phyloP scores from a whole-genome alignment of 92 coral and sea anemone species.

The Epizoanthus stellaris region DNA sequence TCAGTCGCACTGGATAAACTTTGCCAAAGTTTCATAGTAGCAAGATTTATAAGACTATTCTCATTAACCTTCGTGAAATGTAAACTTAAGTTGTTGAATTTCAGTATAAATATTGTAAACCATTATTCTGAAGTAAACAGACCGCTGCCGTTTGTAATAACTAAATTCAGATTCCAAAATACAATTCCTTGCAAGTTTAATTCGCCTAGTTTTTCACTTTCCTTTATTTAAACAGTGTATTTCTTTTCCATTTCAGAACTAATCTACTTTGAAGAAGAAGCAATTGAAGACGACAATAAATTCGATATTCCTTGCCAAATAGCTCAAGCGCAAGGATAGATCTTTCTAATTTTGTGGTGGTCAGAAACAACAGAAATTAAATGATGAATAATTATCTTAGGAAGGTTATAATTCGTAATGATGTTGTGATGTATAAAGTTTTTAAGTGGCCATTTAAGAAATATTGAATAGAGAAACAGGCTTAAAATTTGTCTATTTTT shows the following conservation, averaged over 20 bases:
- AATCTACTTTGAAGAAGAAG: conserved; percentile 46
- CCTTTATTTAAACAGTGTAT: conserved; percentile 11
- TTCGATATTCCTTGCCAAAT: conserved; percentile 14
- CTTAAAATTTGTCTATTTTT: conserved; percentile 39
- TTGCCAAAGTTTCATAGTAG: no score
- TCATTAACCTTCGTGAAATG: no score
- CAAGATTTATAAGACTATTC: no score
- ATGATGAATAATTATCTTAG: conserved; percentile 9
- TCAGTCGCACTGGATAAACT: no score
- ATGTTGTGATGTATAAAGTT: conserved; percentile 12
- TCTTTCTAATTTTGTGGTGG: conserved; percentile 23
- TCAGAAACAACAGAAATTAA: conserved; percentile 27
- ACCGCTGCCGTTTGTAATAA: not conserved
- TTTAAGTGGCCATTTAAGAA: conserved; percentile 15
- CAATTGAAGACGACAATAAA: conserved; percentile 28
- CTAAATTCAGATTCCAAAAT: not conserved
- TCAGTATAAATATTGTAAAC: not conserved
- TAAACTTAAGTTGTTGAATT: no score
- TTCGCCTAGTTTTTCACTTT: not conserved
- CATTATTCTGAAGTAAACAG: not conserved
- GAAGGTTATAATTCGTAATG: conserved; percentile 32
- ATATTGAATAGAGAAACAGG: conserved; percentile 10
- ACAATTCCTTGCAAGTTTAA: not conserved
- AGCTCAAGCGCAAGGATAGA: not conserved
- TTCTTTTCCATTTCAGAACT: conserved; percentile 47